Evolutionary conservation across 2,888 invertebrate genomes (phyloP), one percentile per base, ranked within the genome.

Genomic region (Fabriciana adippe): DNA sequence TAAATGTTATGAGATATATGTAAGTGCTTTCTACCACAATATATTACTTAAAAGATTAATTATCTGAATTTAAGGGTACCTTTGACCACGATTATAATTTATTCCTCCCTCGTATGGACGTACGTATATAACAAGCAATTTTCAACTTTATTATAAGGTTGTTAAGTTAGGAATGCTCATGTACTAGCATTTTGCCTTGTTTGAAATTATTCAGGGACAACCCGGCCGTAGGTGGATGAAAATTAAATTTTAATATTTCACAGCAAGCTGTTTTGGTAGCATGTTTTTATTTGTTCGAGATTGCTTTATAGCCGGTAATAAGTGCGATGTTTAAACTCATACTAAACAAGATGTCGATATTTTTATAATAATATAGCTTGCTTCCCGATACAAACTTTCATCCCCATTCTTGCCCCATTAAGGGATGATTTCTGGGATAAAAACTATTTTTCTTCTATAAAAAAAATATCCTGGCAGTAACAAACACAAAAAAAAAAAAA

Each of bases 211-310:
- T 73, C 61, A 72, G 60, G 69, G 71, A 59, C 64, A 64, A 60
- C 64, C 67, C 65, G 57, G 64, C 56, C 70, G 70, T 69, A 67
- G 67, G 66, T 73, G 55, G 67, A 65, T 63, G 69, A 21, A 64
- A 72, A 73, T 73, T 73, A 73, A 71, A 73, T 72, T 73, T 73
- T 73, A 73, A 73, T 73, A 73, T 73, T 73, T 72, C 69, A 72
- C 63, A 56, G 57, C 64, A 54, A 51, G 65, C 64, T 70, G 65
- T 68, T 70, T 62, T 65, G 26, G 67, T 50, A 45, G 54, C 53
- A 31, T 61, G 54, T 54, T 70, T 69, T 64, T 64, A 56, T 54
- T 66, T 67, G 55, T 53, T 35, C 41, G 11, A 55, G 62, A 53
- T 68, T 57, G 53, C 53, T 60, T 55, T 48, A 35, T 51, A 31